Base-by-base conservation (phyloP, 2,888 invertebrate genomes). In the Sinopyrophorus schimmeli region DNA sequence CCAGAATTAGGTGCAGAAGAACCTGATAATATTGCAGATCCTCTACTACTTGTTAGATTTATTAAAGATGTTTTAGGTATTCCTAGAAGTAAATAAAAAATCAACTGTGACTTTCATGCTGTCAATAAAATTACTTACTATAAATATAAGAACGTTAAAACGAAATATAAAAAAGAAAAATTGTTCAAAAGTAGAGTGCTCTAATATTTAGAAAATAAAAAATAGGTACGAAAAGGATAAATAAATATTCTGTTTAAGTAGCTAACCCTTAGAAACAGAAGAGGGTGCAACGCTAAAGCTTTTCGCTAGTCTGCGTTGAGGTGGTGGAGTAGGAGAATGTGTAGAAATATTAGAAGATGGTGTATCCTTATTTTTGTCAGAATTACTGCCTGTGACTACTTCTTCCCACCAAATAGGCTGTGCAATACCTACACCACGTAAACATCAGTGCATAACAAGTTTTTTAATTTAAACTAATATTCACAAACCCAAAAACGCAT, bases 401-500 rank as follows among this genome's bases (percentile, higher is more conserved):
- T 77, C 71, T 70, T 77, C 74, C 77, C 74, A 73, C 72, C 73
- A 69, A 61, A 74, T 67, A 57, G 77, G 70, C 62, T 74, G 74
- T 67, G 76, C 73, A 61, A 76, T 74, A 69, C 76, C 75, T 75
- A 70, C 53, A 63, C 55, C 41, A 54, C 54, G 64, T 5, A 5
- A 18, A 18, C 4, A 6, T 4, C 18, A 18, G 4, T 18, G 18
- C 6, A 5, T 18, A 18, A 6, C 4, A 18, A 18, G 18, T 4
- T 18, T 18, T 5, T 4, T 18, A 21, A n/a, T 21, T 21, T 21
- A 21, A 21, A 31, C 18, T 1, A 31, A 35, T 16, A n/a, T n/a
- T n/a, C n/a, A 48, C 42, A 27, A 78, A 92, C 96, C 96, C 57
- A 97, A 78, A 76, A 96, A 97, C 1, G 95, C 93, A 76, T 97